Base-by-base conservation (phyloP, 2,797 vertebrate species). In the Taeniopygia guttata region DNA sequence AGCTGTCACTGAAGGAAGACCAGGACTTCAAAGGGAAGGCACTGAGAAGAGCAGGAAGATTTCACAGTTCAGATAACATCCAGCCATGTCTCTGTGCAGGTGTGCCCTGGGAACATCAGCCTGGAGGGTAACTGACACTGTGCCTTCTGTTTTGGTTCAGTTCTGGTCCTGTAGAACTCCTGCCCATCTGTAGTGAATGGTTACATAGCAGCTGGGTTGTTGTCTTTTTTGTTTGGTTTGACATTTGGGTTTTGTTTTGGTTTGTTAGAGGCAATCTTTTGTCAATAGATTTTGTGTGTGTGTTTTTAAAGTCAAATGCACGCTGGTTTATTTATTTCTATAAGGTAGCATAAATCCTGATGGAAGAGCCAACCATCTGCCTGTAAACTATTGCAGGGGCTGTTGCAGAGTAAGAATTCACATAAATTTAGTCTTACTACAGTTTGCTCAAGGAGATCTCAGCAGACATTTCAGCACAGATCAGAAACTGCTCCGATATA, bases 61-160 rank as follows among this genome's bases (percentile, higher is more conserved):
- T 36, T 56, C 26, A 16, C 17, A 30, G 48, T 27, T 22, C 43
- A 23, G 6, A 1, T 27, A 42, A 16, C n/a, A 79, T 13, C 23
- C 27, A 51, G 49, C 59, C 46, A 14, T 0, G 2, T 6, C 22
- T 4, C 10, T 69, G 13, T 2, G 4, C 5, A 56, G 55, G 26
- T 10, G 40, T 45, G 40, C 10, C 22, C 66, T 30, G 7, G 22
- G 17, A 77, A 25, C 10, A 59, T 13, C 60, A 58, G 4, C 21
- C 38, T 49, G 9, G 5, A 12, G 30, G 7, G 10, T 2, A 66
- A 30, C 16, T n/a, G 7, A 13, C 8, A 4, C 42, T 51, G 25
- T 46, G 29, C 45, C n/a, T 38, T 14, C 29, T 52, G 13, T 2
- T 42, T 6, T 42, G 64, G 7, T 5, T 43, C 30, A 32, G 0